Conservation (phyloP, 1,140 invertebrate species). For the Megathymus violae region DNA sequence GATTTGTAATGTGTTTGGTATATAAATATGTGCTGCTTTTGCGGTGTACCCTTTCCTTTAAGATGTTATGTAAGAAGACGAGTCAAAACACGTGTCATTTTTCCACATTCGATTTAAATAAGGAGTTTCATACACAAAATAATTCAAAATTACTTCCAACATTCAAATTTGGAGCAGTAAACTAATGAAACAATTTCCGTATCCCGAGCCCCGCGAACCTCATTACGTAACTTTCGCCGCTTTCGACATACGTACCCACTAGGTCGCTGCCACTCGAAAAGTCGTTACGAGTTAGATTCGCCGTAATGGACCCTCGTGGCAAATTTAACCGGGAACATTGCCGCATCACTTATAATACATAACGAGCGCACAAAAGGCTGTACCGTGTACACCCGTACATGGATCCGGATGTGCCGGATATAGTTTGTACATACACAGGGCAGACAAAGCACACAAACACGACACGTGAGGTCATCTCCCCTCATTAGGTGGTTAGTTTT, state of each 20-base stretch:
- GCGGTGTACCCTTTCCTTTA: too few relatives aligned
- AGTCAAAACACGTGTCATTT: neutral
- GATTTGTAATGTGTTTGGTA: too few relatives aligned
- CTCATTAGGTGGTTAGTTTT: too few relatives aligned
- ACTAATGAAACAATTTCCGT: conserved; percentile 37
- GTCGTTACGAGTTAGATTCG: conserved; percentile 35
- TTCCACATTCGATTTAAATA: conserved; percentile 6
- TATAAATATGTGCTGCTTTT: too few relatives aligned
- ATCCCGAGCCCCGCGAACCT: conserved; percentile 30
- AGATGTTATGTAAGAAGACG: too few relatives aligned
- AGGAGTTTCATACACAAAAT: conserved; percentile 23
- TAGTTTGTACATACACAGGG: too few relatives aligned
- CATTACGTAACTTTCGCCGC: conserved; percentile 33
- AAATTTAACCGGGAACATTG: conserved; percentile 45
- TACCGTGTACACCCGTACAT: too few relatives aligned
- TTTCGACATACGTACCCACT: conserved; percentile 17
- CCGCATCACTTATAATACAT: conserved; percentile 62
- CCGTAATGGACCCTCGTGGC: conserved; percentile 41
- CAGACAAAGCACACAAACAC: too few relatives aligned
- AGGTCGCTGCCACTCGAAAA: conserved; percentile 29
- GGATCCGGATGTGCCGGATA: too few relatives aligned
- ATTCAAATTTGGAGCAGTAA: conserved; percentile 30
- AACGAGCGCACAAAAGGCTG: conserved; percentile 72
- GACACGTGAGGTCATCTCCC: too few relatives aligned
- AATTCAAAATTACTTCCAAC: conserved; percentile 34